Evolutionary conservation across 1,140 invertebrate genomes (phyloP), one percentile per base, ranked within the genome.

Genomic region (Eurosta solidaginis): DNA sequence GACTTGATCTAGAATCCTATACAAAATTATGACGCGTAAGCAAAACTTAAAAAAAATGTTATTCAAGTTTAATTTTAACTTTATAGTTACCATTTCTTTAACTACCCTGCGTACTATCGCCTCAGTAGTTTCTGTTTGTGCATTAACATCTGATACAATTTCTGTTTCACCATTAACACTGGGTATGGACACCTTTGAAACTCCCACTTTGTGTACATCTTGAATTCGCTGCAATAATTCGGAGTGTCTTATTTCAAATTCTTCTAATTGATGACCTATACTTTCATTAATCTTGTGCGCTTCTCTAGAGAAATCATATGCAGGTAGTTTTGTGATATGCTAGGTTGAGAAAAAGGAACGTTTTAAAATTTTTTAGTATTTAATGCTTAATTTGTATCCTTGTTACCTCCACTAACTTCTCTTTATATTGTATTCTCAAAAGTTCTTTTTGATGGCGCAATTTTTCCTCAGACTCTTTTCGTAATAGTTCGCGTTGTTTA

Each of bases 251-350:
- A 33, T 36, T 47, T 87, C 84, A 27, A 84, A 85, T 52, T 84
- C 82, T 25, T 85, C 79, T 74, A 87, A 78, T 63, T 86, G 78
- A 2, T 76, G 29, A 47, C 82, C 82, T n/a, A 87, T 85, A 40
- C 80, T 82, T 12, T 82, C 80, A 29, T 86, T 83, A 25, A 83
- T 49, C 0, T 83, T 79, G 5, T 80, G 79, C 0, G 82, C 80
- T 74, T 86, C 82, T 25, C 42, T 6, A 1, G 83, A 81, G 1
- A 83, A 78, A 4, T 77, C 73, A 49, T 63, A 68, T 20, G 63
- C 47, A 75, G 44, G 52, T 27, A 47, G 36, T 63, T 36, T 17
- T 4, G 42, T 14, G 44, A 59, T 3, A 25, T 78, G 73, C 50
- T 75, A 73, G 25, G 29, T 42, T 9, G 27, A 73, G 14, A 17